Conservation (phyloP, 2,113 vertebrate genomes). For the Suncus etruscus region DNA sequence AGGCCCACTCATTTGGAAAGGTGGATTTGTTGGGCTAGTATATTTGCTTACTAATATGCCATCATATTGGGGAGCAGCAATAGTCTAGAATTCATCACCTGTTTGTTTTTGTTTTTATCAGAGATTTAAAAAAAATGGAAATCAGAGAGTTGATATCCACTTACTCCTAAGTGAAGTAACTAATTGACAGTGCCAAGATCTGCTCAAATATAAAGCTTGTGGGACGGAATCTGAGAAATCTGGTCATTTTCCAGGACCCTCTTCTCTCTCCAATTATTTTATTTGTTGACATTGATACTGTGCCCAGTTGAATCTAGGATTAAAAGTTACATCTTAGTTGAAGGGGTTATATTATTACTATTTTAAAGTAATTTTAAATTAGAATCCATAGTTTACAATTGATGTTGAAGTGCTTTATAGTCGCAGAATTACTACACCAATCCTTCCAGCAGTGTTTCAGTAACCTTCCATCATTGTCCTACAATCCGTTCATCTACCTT, state of each 20-base stretch:
- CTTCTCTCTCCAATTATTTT: conserved; percentile 57
- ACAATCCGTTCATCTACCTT: too few species aligned
- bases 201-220: conserved; percentile 49
- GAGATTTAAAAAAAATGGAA: conserved; percentile 70
- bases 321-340: conserved; percentile 56
- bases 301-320: conserved; percentile 48
- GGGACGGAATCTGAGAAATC: conserved; percentile 57
- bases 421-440: too few species aligned
- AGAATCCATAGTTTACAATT: too few species aligned
- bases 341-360: not conserved
- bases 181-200: conserved; percentile 60
- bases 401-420: too few species aligned
- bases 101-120: conserved; percentile 55
- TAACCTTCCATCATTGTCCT: too few species aligned
- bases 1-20: conserved; percentile 76
- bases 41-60: conserved; percentile 79
- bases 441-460: too few species aligned
- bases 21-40: conserved; percentile 64
- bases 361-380: too few species aligned
- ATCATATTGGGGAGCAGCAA: conserved; percentile 57
- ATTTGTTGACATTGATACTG: not conserved
- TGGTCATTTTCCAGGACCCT: conserved; percentile 53
- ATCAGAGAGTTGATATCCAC: conserved; percentile 74
- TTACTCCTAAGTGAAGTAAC: conserved; percentile 70
- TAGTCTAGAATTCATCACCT: conserved; percentile 60